Evolutionary conservation across 2,797 vertebrate species (phyloP).

Genomic region (Gymnothorax javanicus): DNA sequence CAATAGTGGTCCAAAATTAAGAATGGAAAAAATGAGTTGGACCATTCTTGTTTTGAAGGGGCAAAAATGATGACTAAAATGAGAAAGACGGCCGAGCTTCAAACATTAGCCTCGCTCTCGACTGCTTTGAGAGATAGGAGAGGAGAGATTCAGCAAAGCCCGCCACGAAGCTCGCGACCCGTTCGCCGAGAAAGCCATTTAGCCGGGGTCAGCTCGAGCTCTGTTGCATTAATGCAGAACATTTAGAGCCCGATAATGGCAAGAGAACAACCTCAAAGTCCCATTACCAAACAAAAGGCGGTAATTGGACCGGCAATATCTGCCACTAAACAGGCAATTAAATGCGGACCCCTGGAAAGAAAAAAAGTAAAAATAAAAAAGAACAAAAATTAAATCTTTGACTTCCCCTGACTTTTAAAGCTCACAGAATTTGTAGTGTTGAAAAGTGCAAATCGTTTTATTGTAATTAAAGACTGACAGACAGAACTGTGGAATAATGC

Average conservation of each 20-base stretch:
- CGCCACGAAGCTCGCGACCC: constrained; percentile 27
- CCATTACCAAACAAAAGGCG: constrained; percentile 50
- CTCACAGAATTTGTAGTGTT: constrained; percentile 25
- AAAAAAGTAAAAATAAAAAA: constrained; percentile 39
- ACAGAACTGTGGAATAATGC: background rate
- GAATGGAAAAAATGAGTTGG: too few species aligned
- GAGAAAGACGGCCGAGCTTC: background rate
- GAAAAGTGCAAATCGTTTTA: constrained; percentile 17
- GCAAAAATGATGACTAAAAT: too few species aligned
- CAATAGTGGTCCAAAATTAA: too few species aligned
- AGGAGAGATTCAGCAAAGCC: background rate
- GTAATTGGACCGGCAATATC: constrained; percentile 52
- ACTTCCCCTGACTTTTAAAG: constrained; percentile 31
- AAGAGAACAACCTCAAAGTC: constrained; percentile 26
- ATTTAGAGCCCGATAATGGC: constrained; percentile 38
- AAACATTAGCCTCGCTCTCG: background rate
- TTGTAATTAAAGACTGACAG: constrained; percentile 29
- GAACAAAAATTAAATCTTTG: constrained; percentile 23
- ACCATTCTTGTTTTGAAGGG: too few species aligned
- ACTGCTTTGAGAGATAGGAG: background rate
- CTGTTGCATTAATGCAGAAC: constrained; percentile 41
- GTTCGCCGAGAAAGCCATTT: constrained; percentile 35
- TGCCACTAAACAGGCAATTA: constrained; percentile 49
- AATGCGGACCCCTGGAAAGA: constrained; percentile 48
- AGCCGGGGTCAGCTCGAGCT: constrained; percentile 46